These are phyloP conservation scores for Catostylus mosaicus DNA, from an alignment of 30 jellyfish, hydroid and myxozoan genomes.

Conservation along the genomic window DNA sequence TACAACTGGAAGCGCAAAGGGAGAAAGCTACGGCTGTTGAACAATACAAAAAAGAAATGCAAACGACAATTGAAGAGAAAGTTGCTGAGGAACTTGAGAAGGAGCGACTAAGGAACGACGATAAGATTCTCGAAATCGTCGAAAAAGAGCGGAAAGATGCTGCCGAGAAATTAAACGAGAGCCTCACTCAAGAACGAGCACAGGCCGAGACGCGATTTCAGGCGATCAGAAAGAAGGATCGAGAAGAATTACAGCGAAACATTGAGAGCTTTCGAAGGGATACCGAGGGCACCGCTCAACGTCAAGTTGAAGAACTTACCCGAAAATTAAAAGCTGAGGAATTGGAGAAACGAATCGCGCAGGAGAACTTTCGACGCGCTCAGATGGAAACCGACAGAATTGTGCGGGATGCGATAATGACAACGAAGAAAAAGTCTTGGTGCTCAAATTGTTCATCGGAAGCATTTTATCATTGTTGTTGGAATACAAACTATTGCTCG, in stretches of 20 bases:
- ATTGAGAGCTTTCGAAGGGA: slow-evolving; percentile 80
- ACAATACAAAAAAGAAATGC: slow-evolving; percentile 66
- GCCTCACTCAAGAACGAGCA: slow-evolving; percentile 68
- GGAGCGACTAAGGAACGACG: slow-evolving; percentile 69
- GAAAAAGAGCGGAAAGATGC: slow-evolving; percentile 76
- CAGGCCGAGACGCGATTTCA: slow-evolving; percentile 74
- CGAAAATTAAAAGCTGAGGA: slow-evolving; percentile 92
- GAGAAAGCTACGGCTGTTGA: slow-evolving; percentile 76
- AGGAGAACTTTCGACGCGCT: slow-evolving; percentile 80
- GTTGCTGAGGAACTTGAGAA: slow-evolving; percentile 82
- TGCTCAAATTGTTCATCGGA: slow-evolving; percentile 92
- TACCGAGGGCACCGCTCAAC: slow-evolving; percentile 74
- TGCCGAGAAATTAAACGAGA: slow-evolving; percentile 46
- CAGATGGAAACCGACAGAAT: slow-evolving; percentile 87
- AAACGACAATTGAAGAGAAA: slow-evolving; percentile 49
- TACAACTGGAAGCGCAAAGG: slow-evolving; percentile 68
- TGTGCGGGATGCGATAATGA: slow-evolving; percentile 76
- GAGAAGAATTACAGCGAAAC: slow-evolving; percentile 85
- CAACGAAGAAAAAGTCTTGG: slow-evolving; percentile 96
- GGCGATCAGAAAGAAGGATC: slow-evolving; percentile 74
- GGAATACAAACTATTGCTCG: slow-evolving; percentile 97
- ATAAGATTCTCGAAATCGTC: slow-evolving; percentile 51
- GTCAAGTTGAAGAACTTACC: slow-evolving; percentile 82
- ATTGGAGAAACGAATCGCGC: slow-evolving; percentile 78
- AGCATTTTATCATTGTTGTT: slow-evolving; percentile 97